Evolutionary conservation across 2,113 vertebrate genomes (phyloP).

Genomic region (Pholis gunnellus): DNA sequence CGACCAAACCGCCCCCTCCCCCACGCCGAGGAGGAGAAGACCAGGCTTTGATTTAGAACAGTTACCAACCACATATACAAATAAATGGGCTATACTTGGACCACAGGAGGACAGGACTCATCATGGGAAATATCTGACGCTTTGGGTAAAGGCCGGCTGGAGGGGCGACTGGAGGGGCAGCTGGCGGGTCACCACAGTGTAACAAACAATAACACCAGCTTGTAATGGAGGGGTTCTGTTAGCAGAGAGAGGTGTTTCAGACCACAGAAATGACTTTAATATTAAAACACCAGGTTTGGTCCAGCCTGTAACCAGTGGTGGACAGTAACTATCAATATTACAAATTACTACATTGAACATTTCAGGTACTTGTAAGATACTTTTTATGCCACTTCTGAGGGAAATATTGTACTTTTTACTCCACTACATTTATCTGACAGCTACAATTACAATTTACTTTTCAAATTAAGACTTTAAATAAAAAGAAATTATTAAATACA

Average conservation of each 20-base stretch:
- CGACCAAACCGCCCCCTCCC: slow-evolving; percentile 56
- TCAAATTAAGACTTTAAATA: neutral
- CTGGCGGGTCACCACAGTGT: slow-evolving; percentile 32
- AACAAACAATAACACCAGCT: slow-evolving; percentile 59
- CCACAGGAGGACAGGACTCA: slow-evolving; percentile 44
- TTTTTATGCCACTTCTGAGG: neutral
- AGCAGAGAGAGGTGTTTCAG: neutral
- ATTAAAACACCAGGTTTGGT: slow-evolving; percentile 6
- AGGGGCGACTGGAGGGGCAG: slow-evolving; percentile 80
- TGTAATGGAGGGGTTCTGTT: neutral
- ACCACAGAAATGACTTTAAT: slow-evolving; percentile 1
- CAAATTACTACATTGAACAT: neutral
- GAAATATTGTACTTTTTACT: neutral
- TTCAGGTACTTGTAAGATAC: neutral
- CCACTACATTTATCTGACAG: neutral
- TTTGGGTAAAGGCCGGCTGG: slow-evolving; percentile 67
- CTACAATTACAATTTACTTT: neutral
- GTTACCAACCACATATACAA: slow-evolving; percentile 87
- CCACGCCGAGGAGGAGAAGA: slow-evolving; percentile 46
- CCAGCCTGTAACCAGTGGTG: neutral
- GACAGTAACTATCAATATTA: neutral
- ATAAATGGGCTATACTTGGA: slow-evolving; percentile 84
- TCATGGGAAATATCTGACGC: slow-evolving; percentile 70
- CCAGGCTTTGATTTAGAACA: slow-evolving; percentile 87
- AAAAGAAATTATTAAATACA: neutral